These are phyloP conservation scores for Andricus grossulariae DNA, from an alignment of 1,140 invertebrate species.

Conservation along the genomic window DNA sequence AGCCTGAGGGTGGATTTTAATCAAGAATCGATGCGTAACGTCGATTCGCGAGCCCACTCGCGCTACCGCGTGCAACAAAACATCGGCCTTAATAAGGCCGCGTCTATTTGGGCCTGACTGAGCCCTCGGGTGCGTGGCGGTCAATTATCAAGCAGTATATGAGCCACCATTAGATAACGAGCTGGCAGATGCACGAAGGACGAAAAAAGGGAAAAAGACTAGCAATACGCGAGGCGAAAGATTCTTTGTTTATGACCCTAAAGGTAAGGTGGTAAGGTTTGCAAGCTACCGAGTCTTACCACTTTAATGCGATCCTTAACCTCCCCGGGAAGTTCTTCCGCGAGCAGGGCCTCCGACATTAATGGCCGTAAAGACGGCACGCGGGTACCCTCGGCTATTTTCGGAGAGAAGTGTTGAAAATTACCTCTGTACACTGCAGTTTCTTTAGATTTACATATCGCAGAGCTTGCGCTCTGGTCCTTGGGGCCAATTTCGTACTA, in stretches of 20 bases:
- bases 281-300: constrained; percentile 4
- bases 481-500: too few species aligned
- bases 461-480: not conserved
- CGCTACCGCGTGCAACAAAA: constrained; percentile 60
- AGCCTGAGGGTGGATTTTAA: constrained; percentile 68
- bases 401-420: constrained; percentile 28
- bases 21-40: constrained; percentile 70
- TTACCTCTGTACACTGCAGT: not conserved
- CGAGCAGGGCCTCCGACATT: constrained; percentile 14
- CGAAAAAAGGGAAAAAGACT: constrained; percentile 13
- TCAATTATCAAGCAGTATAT: constrained; percentile 71
- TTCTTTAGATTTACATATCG: constrained; percentile 9
- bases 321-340: constrained; percentile 21
- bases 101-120: constrained; percentile 58
- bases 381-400: constrained; percentile 28
- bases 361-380: constrained; percentile 29
- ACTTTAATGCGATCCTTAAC: constrained; percentile 28
- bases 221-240: constrained; percentile 45
- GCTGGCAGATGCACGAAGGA: constrained; percentile 65
- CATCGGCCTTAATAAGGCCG: constrained; percentile 66
- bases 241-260: constrained; percentile 44
- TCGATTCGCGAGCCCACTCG: constrained; percentile 56
- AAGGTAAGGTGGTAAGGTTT: constrained; percentile 35
- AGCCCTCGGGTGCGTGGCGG: constrained; percentile 63
- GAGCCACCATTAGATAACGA: constrained; percentile 74